These are phyloP conservation scores for Fragum sueziense DNA, from an alignment of 2,888 invertebrate species.

Conservation along the genomic window DNA sequence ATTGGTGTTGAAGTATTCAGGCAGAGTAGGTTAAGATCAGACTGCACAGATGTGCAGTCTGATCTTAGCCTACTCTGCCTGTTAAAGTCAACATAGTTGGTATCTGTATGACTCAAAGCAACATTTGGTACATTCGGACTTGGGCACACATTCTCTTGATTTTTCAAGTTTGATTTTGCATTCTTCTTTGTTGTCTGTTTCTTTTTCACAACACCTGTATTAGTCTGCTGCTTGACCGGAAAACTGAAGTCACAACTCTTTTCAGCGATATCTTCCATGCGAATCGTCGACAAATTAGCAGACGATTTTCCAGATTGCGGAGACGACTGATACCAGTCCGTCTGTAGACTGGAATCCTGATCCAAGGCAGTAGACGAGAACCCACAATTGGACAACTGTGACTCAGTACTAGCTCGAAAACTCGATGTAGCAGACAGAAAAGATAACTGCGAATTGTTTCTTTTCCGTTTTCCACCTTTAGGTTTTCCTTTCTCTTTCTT, in stretches of 20 bases:
- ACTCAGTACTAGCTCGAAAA: not conserved
- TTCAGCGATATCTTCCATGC: slow-evolving; percentile 44
- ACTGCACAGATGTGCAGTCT: too few species aligned
- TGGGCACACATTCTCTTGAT: not conserved
- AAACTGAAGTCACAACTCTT: not conserved
- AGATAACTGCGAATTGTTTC: not conserved
- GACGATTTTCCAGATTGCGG: not conserved
- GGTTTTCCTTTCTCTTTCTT: not conserved
- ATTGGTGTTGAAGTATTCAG: too few species aligned
- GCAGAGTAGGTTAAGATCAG: too few species aligned
- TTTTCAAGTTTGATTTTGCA: not conserved
- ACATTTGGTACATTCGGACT: not conserved
- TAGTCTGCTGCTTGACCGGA: not conserved
- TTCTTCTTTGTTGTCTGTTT: not conserved
- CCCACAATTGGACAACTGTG: not conserved
- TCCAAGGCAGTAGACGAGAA: not conserved
- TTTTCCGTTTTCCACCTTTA: not conserved
- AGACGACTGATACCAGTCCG: slow-evolving; percentile 24
- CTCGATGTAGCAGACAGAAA: slow-evolving; percentile 2
- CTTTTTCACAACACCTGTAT: not conserved
- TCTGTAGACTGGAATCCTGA: slow-evolving; percentile 6
- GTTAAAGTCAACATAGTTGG: too few species aligned
- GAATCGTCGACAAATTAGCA: slow-evolving; percentile 31
- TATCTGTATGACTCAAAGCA: not conserved
- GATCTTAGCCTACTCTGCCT: too few species aligned